These are phyloP conservation scores for Paramormyrops hopkinsi DNA, from an alignment of 2,797 vertebrate genomes.

Conservation along the genomic window DNA sequence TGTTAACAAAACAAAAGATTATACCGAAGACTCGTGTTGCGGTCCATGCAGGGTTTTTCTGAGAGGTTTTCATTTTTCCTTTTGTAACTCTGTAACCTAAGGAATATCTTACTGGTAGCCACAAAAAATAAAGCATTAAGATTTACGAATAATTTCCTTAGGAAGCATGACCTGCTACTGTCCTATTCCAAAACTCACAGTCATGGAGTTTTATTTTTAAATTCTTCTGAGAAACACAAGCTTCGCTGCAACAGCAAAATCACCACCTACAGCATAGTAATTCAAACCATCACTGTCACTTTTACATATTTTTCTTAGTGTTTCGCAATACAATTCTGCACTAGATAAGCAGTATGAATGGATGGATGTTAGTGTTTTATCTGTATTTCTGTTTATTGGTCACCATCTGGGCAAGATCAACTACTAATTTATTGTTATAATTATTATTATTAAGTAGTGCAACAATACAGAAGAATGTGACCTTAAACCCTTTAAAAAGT, in stretches of 20 bases:
- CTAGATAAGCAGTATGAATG: background rate
- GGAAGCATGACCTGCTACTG: constrained; percentile 2
- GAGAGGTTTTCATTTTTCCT: background rate
- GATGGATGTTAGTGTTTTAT: background rate
- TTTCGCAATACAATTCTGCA: background rate
- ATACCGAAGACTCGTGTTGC: background rate
- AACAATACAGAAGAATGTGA: background rate
- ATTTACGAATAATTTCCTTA: constrained; percentile 6
- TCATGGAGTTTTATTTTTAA: background rate
- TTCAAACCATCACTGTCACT: background rate
- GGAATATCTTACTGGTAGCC: background rate
- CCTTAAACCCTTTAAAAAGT: background rate
- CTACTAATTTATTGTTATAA: background rate
- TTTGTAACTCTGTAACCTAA: constrained; percentile 3
- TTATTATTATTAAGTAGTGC: background rate
- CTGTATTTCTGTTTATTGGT: background rate
- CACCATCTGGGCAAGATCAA: background rate
- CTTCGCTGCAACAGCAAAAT: background rate
- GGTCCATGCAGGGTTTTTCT: background rate
- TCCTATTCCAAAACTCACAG: constrained; percentile 7
- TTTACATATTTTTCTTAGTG: background rate
- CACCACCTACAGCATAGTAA: background rate
- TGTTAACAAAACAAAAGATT: constrained; percentile 4
- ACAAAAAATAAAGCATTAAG: background rate
- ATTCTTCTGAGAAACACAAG: constrained; percentile 8